Conservation (phyloP, 2,888 invertebrate genomes). For the Lissocephala sabroskyi region DNA sequence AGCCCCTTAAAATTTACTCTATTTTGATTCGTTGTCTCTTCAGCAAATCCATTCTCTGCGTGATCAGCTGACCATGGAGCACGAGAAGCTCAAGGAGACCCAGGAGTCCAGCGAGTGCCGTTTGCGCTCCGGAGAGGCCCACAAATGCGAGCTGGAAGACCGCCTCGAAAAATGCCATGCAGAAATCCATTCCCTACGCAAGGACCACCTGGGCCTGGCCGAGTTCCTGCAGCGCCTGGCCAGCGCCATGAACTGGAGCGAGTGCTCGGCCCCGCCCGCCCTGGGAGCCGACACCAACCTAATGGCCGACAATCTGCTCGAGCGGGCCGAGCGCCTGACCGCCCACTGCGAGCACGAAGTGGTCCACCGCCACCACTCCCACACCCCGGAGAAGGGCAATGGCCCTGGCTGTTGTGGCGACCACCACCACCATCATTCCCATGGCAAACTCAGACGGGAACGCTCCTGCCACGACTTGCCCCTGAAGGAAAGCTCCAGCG, state of each 20-base stretch:
- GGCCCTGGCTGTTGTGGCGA: slow-evolving; percentile 37
- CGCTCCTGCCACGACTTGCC: slow-evolving; percentile 86
- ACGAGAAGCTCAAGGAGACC: slow-evolving; percentile 76
- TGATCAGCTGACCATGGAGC: slow-evolving; percentile 82
- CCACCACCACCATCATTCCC: slow-evolving; percentile 39
- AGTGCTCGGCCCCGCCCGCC: slow-evolving; percentile 69
- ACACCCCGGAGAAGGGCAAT: slow-evolving; percentile 44
- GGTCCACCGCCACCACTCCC: slow-evolving; percentile 16
- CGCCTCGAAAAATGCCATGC: slow-evolving; percentile 85
- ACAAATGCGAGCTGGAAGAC: slow-evolving; percentile 81
- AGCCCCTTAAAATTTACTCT: neutral
- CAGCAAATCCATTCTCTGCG: slow-evolving; percentile 85
- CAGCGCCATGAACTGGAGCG: slow-evolving; percentile 78
- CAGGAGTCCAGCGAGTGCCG: slow-evolving; percentile 78
- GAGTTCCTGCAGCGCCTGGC: slow-evolving; percentile 88
- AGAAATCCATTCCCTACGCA: slow-evolving; percentile 80
- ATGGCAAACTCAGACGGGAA: slow-evolving; percentile 82
- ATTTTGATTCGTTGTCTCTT: neutral
- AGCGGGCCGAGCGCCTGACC: slow-evolving; percentile 83
- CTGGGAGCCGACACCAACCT: slow-evolving; percentile 70
- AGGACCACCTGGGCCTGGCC: slow-evolving; percentile 74
- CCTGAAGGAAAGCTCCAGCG: slow-evolving; percentile 77
- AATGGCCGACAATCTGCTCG: slow-evolving; percentile 83
- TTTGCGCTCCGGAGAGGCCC: slow-evolving; percentile 78
- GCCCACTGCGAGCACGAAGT: slow-evolving; percentile 65